Evolutionary conservation across 2,113 vertebrate species (phyloP).

Genomic region (Tyto alba): DNA sequence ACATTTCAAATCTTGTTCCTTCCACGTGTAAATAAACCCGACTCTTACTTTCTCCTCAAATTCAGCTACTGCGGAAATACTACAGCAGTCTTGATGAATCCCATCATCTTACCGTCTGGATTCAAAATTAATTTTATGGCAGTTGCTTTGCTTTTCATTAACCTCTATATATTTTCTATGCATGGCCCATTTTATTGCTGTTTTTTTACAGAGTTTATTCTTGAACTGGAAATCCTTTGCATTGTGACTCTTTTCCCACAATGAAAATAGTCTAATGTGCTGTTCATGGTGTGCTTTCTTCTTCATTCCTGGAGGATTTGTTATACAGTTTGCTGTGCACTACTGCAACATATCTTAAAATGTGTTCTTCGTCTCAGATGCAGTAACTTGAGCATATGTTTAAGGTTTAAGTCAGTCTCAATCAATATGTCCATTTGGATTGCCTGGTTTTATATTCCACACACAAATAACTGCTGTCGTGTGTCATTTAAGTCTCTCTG

Average conservation of each 20-base stretch:
- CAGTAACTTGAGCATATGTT: background rate
- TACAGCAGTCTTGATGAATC: background rate
- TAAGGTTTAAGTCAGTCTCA: background rate
- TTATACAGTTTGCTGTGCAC: background rate
- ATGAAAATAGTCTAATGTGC: background rate
- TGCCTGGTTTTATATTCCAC: background rate
- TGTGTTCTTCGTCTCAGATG: background rate
- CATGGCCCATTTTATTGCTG: background rate
- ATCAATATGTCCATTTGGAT: background rate
- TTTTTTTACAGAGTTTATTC: background rate
- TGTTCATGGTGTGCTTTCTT: background rate
- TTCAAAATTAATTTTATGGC: background rate
- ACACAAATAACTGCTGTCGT: background rate
- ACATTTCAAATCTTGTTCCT: background rate
- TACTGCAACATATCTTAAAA: background rate
- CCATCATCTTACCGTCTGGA: background rate
- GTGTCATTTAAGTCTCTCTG: background rate
- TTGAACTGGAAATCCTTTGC: background rate
- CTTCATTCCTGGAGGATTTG: background rate
- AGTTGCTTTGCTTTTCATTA: background rate
- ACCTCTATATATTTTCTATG: background rate
- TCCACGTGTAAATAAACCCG: background rate
- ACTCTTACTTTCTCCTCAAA: background rate
- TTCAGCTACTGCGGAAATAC: background rate
- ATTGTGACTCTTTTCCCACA: background rate